Conservation (phyloP, 2,797 vertebrate species). For the Tadarida brasiliensis region DNA sequence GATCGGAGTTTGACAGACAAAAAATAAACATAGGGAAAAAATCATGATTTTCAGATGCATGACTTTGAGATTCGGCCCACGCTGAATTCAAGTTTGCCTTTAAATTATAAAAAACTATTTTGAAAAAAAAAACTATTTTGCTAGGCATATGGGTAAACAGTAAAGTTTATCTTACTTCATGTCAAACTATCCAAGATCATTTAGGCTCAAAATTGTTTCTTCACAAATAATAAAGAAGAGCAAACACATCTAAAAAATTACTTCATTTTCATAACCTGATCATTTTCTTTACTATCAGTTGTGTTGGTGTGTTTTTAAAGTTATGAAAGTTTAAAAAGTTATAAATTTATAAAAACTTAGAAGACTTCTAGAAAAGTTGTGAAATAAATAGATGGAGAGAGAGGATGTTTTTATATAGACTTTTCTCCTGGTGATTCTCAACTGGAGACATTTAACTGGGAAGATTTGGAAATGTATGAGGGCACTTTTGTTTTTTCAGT, state of each 20-base stretch:
- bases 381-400: neutral
- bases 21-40: conserved; percentile 48
- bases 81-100: conserved; percentile 67
- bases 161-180: conserved; percentile 52
- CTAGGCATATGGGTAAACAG: conserved; percentile 47
- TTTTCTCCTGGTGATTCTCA: neutral
- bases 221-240: conserved; percentile 47
- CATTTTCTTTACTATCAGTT: neutral
- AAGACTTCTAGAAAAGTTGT: conserved; percentile 36
- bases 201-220: conserved; percentile 48
- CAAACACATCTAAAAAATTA: neutral
- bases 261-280: neutral
- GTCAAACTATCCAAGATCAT: conserved; percentile 51
- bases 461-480: neutral
- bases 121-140: neutral
- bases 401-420: neutral
- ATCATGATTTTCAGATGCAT: conserved; percentile 55
- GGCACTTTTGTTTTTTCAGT: neutral
- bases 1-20: conserved; percentile 40
- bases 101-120: conserved; percentile 50
- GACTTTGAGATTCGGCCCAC: conserved; percentile 60
- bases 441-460: neutral
- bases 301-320: conserved; percentile 45
- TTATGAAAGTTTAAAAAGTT: conserved; percentile 46
- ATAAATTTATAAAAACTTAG: neutral